A percentile compares a stretch with the other conserved stretches of the same genome.
phyloP scores from a whole-genome alignment of 2,113 vertebrate genomes.

The Alectura lathami region DNA sequence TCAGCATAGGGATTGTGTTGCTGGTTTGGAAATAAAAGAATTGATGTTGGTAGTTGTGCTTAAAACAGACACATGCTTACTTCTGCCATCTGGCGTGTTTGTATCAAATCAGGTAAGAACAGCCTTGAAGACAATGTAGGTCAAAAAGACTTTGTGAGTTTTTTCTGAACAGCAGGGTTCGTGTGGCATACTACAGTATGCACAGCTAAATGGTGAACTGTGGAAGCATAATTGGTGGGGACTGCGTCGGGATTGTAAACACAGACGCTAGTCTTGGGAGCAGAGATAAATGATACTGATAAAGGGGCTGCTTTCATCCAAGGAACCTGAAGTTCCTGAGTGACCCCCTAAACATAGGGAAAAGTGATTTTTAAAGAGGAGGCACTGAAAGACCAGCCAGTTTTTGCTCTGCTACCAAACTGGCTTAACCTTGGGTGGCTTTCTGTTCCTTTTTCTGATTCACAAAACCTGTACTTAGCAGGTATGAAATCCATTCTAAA shows the following conservation, averaged over 20 bases:
- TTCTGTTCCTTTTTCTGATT: not conserved
- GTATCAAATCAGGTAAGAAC: not conserved
- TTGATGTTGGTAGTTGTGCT: not conserved
- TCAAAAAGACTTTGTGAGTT: not conserved
- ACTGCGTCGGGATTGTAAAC: not conserved
- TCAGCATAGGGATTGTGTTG: not conserved
- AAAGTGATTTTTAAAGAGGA: not conserved
- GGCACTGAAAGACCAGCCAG: not conserved
- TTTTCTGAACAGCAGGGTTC: not conserved
- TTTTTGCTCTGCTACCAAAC: not conserved
- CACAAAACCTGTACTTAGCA: not conserved
- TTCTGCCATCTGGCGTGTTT: not conserved
- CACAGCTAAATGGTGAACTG: not conserved
- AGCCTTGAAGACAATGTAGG: not conserved
- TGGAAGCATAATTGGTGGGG: not conserved
- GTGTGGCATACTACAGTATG: not conserved
- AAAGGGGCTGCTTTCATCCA: not conserved
- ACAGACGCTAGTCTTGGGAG: not conserved
- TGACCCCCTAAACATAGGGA: not conserved
- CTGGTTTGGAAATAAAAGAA: not conserved
- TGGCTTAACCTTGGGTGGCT: not conserved
- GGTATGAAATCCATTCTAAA: not conserved
- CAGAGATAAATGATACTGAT: not conserved
- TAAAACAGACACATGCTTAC: not conserved
- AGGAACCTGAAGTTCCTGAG: not conserved